Base-by-base conservation (phyloP, 1,140 invertebrate genomes). In the Pseudomyrmex cubaensis region DNA sequence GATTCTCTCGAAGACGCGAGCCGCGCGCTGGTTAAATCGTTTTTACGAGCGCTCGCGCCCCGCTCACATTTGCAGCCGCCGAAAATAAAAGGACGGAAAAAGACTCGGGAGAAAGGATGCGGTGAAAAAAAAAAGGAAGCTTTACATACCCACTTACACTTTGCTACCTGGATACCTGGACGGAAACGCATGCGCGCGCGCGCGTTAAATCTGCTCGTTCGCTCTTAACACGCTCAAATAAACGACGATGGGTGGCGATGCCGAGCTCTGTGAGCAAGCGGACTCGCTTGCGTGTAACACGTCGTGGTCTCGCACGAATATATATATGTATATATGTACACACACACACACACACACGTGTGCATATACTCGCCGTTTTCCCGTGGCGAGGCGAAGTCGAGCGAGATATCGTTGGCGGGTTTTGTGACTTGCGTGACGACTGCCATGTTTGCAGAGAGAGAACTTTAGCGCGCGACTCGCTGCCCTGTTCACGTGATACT, bases 371-470 rank as follows among this genome's bases (percentile, higher is more conserved):
- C 66, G 35, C 44, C 35, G 15, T 83, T 87, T 78, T 82, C 85
- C 72, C 20, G 76, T 90, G 54, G 85, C 73, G 76, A 85, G 83
- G 86, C 54, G 52, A 82, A 83, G 86, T 88, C 82, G 87, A 85
- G 85, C 70, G 85, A 90, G 91, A 92, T 93, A 92, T 92, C 92
- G 91, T 91, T 87, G 89, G 85, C 85, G 86, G 78, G 74, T 86
- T 78, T 87, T 83, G 85, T 77, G 90, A 92, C 86, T 93, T 90
- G 93, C 93, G 93, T 94, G 93, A 94, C 93, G 93, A 90, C 90
- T 92, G 91, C 91, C 92, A 92, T 93, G 92, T 93, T 93, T 93
- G 92, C 91, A 86, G 88, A 92, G 92, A 90, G 91, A 69, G 82
- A 82, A 87, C 76, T 87, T 76, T 85, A 82, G 75, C 75, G 67